Percentiles rank a stretch among this genome's conserved stretches.
phyloP scores from a whole-genome alignment of 2,888 invertebrate species.

The Xestia rhomboidea region DNA sequence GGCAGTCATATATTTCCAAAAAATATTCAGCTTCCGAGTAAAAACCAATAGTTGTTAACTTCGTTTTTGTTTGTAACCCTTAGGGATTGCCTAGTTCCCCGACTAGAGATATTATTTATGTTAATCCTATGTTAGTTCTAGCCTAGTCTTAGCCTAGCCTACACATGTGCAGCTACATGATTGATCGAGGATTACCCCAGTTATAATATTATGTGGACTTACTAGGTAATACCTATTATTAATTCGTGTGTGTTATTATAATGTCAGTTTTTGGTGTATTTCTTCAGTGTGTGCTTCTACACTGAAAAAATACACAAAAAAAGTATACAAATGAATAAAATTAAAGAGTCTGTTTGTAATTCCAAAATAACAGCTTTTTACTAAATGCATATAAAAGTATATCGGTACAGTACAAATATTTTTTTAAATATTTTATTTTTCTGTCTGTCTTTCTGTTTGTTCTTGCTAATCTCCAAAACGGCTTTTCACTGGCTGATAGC shows the following conservation, averaged over 20 bases:
- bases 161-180: conserved; percentile 39
- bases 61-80: conserved; percentile 22
- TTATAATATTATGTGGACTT: conserved; percentile 10
- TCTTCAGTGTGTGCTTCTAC: not conserved
- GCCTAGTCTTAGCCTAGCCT: conserved; percentile 18
- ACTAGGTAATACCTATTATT: conserved; percentile 6
- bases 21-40: not conserved
- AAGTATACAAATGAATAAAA: too few species aligned
- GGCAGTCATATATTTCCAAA: not conserved
- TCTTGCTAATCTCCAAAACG: too few species aligned
- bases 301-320: not conserved
- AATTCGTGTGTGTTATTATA: conserved; percentile 10
- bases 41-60: not conserved
- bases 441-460: too few species aligned
- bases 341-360: too few species aligned
- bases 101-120: conserved; percentile 43
- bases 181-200: conserved; percentile 45
- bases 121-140: conserved; percentile 45
- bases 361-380: too few species aligned
- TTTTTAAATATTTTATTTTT: too few species aligned
- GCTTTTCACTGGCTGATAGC: too few species aligned
- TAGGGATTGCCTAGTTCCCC: conserved; percentile 13
- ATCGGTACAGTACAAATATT: too few species aligned
- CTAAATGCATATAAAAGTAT: too few species aligned
- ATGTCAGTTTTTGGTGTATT: not conserved